phyloP scores from a whole-genome alignment of 2,888 invertebrate genomes.

The Cheilosia grossa region DNA sequence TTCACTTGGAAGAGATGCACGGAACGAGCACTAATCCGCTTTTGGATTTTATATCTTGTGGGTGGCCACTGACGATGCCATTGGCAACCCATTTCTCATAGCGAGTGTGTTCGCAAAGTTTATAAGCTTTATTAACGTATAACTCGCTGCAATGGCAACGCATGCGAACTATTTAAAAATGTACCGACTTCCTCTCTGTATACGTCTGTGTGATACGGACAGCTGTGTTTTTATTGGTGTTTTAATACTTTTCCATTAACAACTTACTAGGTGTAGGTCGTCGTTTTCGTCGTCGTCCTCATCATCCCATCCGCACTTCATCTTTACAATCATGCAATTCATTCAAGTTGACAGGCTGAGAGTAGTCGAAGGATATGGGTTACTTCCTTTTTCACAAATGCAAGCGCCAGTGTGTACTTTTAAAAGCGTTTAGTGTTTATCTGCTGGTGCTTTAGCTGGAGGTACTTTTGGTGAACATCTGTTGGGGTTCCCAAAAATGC shows the following conservation, averaged over 20 bases:
- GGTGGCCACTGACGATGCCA: background rate
- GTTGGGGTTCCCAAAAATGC: constrained; percentile 65
- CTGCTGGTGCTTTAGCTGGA: constrained; percentile 14
- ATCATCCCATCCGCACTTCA: constrained; percentile 5
- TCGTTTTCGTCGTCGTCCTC: background rate
- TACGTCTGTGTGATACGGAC: background rate
- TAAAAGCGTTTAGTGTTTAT: constrained; percentile 58
- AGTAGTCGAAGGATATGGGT: constrained; percentile 14
- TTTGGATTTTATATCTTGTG: constrained; percentile 15
- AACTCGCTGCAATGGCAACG: constrained; percentile 59
- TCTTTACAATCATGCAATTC: constrained; percentile 50
- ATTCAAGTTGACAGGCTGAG: constrained; percentile 43
- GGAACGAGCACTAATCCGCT: constrained; percentile 71
- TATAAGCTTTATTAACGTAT: constrained; percentile 72
- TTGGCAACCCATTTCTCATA: background rate
- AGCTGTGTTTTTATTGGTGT: constrained; percentile 67
- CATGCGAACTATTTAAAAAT: constrained; percentile 67
- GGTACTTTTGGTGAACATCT: constrained; percentile 66
- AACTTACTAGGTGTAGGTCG: constrained; percentile 39
- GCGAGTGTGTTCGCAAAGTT: constrained; percentile 64
- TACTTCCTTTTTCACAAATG: background rate
- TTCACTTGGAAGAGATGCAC: constrained; percentile 74
- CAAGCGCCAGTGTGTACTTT: constrained; percentile 28
- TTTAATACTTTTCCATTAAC: constrained; percentile 75
- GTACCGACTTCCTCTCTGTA: constrained; percentile 7